These are phyloP conservation scores for Halcyon chelicuti DNA, from an alignment of 2,797 vertebrate genomes.

Conservation along the genomic window DNA sequence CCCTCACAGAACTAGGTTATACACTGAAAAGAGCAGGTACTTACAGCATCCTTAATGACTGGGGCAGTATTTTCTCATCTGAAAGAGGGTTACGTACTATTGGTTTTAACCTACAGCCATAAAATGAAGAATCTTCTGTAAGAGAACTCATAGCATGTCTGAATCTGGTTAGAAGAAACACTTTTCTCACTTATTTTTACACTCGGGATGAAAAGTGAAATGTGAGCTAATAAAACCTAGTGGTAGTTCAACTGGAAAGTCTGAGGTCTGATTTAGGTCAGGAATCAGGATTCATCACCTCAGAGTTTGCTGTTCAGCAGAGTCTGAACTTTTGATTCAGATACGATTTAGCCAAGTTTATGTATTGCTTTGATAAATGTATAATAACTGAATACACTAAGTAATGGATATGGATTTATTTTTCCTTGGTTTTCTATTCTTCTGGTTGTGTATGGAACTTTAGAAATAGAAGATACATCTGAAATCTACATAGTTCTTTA, in stretches of 20 bases:
- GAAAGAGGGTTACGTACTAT: not conserved
- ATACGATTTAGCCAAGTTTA: not conserved
- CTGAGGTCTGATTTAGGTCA: not conserved
- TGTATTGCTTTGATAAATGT: not conserved
- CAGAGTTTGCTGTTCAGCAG: not conserved
- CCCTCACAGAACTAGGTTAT: not conserved
- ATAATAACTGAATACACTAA: not conserved
- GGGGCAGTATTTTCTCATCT: not conserved
- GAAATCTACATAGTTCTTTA: not conserved
- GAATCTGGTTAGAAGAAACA: not conserved
- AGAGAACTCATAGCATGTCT: not conserved
- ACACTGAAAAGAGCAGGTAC: not conserved
- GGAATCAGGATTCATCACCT: not conserved
- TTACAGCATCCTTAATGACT: not conserved
- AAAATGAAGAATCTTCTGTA: not conserved
- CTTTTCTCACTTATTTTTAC: not conserved
- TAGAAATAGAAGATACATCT: not conserved
- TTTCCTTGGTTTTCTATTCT: not conserved
- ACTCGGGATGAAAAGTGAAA: not conserved
- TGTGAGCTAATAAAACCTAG: not conserved
- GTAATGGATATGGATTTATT: not conserved
- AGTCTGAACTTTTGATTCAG: conserved; percentile 26
- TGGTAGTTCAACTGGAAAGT: not conserved
- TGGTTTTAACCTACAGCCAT: not conserved
- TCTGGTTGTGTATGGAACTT: not conserved